Evolutionary conservation across 2,113 vertebrate species (phyloP), one percentile per base, ranked within the genome.

Genomic region (Psittacara wagleri): DNA sequence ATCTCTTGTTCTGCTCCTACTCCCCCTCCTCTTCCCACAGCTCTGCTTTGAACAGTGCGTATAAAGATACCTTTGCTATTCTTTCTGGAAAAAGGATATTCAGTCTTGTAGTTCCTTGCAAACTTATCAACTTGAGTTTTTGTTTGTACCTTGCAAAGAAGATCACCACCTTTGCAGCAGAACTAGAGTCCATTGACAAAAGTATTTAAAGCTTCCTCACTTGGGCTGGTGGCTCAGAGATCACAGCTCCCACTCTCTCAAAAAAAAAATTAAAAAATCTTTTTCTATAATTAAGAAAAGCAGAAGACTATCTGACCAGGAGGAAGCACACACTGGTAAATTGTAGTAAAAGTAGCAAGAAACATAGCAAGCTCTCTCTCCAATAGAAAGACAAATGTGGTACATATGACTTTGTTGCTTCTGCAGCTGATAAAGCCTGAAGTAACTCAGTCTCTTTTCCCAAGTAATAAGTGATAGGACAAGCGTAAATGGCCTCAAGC

Each of bases 21-120:
- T 83, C 64, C 68, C 59, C 41, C 86, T 88, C 25, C 20, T 81
- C 88, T 83, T 86, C 86, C 88, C 88, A 88, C 61, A 78, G 31
- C 41, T 92, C 48, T 0, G 0, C 23, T 49, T 94, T 33, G 68
- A 96, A 61, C n/a, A 67, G 17, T 35, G 20, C 22, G 44, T 79
- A 95, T 84, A 95, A 95, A 89, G 89, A 64, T 73, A 87, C 33
- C 77, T 94, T 95, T 97, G 88, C 94, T 94, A 75, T 52, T 43
- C 57, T 57, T 85, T 55, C 66, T 87, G 95, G 52, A 91, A 92
- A 84, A 49, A 49, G 46, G 46, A 48, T 48, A 48, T 86, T 93
- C 55, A 86, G 54, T 51, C 73, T 54, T 51, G 4, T 2, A 63
- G 67, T 35, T 85, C 83, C 88, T 62, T 75, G 52, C 76, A 67